A percentile compares a stretch with the other conserved stretches of the same genome.
phyloP scores from a whole-genome alignment of 2,888 invertebrate species.

The Diabrotica balteata region DNA sequence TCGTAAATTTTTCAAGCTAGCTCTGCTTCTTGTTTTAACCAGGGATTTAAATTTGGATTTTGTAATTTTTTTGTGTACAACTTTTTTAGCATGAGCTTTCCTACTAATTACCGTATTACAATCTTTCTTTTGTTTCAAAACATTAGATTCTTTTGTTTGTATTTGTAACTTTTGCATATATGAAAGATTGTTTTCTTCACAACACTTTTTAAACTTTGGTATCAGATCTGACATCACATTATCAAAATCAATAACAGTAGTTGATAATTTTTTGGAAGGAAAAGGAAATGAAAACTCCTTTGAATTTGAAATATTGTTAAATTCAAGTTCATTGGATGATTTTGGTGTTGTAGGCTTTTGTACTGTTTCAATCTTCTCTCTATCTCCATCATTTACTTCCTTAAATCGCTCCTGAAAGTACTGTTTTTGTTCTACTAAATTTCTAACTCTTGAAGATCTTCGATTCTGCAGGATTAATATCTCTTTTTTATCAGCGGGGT shows the following conservation, averaged over 20 bases:
- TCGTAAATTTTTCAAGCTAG: conserved; percentile 27
- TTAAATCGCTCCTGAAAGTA: conserved; percentile 12
- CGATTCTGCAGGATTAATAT: conserved; percentile 50
- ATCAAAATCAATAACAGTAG: conserved; percentile 35
- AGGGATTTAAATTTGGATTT: conserved; percentile 13
- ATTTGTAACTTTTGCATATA: not conserved
- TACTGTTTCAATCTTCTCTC: conserved; percentile 1
- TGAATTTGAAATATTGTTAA: conserved; percentile 33
- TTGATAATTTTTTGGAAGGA: conserved; percentile 34
- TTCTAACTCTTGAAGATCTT: conserved; percentile 54
- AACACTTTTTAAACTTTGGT: conserved; percentile 31
- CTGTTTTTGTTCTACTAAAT: conserved; percentile 47
- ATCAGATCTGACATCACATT: conserved; percentile 30
- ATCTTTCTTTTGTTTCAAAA: not conserved
- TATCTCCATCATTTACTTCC: conserved; percentile 8
- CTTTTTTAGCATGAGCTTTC: not conserved
- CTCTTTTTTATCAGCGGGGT: conserved; percentile 51
- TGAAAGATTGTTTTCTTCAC: conserved; percentile 26
- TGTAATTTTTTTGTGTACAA: not conserved
- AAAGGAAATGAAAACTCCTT: conserved; percentile 39
- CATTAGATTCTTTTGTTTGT: not conserved
- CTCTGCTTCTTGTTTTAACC: conserved; percentile 12
- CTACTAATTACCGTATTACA: not conserved
- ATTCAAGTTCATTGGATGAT: conserved; percentile 41
- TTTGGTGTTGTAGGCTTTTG: conserved; percentile 31